Conservation (phyloP, 2,888 invertebrate genomes). For the Ichneumon xanthorius region DNA sequence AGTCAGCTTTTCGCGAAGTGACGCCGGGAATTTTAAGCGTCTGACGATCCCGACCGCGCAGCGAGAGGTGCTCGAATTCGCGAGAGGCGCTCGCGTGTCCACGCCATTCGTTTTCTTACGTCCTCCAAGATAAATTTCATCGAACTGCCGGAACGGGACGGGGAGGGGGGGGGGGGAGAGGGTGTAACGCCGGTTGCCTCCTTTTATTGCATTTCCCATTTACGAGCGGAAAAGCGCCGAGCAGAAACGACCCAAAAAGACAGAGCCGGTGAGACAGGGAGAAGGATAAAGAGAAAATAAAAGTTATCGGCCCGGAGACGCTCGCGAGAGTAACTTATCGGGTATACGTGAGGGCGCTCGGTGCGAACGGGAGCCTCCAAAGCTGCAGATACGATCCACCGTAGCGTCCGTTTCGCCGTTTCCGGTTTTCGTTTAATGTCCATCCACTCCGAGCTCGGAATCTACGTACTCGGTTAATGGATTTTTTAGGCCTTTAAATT, state of each 20-base stretch:
- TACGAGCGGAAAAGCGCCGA: constrained; percentile 35
- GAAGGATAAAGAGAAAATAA: constrained; percentile 57
- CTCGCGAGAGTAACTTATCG: constrained; percentile 60
- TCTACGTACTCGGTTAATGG: too few species aligned
- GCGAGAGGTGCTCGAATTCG: background rate
- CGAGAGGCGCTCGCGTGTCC: constrained; percentile 48
- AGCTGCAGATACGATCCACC: background rate
- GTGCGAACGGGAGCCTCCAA: constrained; percentile 1
- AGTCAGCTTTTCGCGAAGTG: constrained; percentile 22
- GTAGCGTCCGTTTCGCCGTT: background rate
- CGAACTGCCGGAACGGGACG: constrained; percentile 31
- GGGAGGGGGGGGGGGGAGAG: background rate
- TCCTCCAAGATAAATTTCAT: constrained; percentile 63
- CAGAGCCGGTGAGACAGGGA: constrained; percentile 18
- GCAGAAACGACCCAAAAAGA: constrained; percentile 20
- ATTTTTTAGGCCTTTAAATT: too few species aligned
- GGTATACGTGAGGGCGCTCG: constrained; percentile 40
- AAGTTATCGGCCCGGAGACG: constrained; percentile 56
- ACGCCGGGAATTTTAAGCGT: constrained; percentile 43
- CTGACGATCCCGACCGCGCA: background rate
- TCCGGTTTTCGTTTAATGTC: background rate
- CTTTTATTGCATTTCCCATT: constrained; percentile 61
- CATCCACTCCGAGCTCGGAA: too few species aligned
- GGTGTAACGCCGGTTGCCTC: constrained; percentile 24
- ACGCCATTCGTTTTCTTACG: constrained; percentile 61